Conservation (phyloP, 2,113 vertebrate genomes). For the Tachuris rubrigastra region DNA sequence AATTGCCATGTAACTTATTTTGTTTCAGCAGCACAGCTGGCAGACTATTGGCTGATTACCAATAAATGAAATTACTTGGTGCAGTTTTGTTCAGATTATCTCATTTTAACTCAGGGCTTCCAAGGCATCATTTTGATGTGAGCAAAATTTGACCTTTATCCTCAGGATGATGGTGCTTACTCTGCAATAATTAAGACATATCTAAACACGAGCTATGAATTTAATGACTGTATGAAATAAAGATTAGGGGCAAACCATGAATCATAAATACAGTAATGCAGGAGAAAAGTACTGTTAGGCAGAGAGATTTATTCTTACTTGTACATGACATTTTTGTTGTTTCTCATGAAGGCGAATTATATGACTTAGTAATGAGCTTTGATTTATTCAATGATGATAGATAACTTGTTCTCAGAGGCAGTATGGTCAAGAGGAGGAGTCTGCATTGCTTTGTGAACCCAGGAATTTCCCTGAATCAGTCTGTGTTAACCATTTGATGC, state of each 20-base stretch:
- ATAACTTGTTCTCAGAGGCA: background rate
- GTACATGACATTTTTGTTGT: background rate
- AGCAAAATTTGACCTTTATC: background rate
- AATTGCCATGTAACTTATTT: background rate
- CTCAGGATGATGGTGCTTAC: background rate
- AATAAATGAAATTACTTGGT: background rate
- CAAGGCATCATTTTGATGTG: background rate
- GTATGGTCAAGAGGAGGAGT: background rate
- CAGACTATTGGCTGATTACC: background rate
- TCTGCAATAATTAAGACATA: background rate
- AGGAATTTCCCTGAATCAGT: background rate
- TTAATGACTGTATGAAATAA: background rate
- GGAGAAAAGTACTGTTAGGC: background rate
- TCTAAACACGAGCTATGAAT: background rate
- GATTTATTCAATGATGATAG: background rate
- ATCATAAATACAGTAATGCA: background rate
- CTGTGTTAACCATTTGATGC: background rate
- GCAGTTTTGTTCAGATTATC: background rate
- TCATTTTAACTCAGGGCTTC: background rate
- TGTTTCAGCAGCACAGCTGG: background rate
- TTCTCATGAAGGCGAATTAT: background rate
- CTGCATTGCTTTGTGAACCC: background rate
- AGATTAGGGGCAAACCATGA: background rate
- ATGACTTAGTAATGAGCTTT: background rate
- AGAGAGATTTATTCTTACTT: background rate